Evolutionary conservation across 2,888 invertebrate species (phyloP).

Genomic region (Barypeithes pellucidus): DNA sequence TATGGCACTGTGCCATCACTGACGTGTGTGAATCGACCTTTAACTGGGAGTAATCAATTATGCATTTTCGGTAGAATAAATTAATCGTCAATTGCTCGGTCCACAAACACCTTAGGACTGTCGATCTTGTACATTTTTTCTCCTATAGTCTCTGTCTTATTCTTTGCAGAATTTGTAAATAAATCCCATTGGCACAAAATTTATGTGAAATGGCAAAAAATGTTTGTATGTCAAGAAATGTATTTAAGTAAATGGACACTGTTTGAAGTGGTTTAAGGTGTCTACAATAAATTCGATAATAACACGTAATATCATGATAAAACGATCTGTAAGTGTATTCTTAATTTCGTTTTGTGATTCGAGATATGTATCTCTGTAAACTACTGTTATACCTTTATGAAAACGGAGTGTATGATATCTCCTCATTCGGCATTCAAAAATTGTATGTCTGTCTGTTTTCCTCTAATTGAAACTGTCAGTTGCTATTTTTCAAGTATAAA

Average conservation of each 20-base stretch:
- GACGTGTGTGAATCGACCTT: no score
- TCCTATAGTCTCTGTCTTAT: background rate
- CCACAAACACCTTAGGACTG: no score
- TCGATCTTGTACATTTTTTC: no score
- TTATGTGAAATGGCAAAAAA: background rate
- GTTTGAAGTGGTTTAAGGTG: conserved; percentile 21
- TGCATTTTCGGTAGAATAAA: no score
- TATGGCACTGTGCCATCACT: no score
- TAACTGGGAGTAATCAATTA: no score
- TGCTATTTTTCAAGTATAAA: no score
- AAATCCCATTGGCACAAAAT: no score
- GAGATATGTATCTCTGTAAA: background rate
- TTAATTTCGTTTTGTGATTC: background rate
- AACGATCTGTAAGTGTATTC: conserved; percentile 11
- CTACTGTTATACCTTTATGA: background rate
- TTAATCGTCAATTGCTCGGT: no score
- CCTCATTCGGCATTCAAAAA: background rate
- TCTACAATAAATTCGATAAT: conserved; percentile 20
- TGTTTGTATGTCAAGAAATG: conserved; percentile 11
- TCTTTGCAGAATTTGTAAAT: background rate
- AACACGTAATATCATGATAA: conserved; percentile 6
- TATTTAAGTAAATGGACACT: conserved; percentile 8
- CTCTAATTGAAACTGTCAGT: background rate
- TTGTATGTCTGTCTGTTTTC: background rate
- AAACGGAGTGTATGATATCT: background rate